phyloP scores from a whole-genome alignment of 1,140 invertebrate genomes.

The Colletes gigas region DNA sequence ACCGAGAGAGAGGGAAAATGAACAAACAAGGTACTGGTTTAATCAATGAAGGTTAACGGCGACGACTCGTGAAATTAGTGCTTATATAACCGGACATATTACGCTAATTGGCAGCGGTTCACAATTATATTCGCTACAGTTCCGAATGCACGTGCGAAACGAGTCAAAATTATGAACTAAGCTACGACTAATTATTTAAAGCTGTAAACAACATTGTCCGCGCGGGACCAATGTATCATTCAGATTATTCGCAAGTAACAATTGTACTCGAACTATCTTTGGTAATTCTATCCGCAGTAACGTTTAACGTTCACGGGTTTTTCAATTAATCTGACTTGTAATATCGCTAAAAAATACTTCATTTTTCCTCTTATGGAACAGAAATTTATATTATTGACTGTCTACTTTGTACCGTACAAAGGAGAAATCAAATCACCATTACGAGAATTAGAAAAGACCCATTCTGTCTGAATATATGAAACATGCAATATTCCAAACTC shows the following conservation, averaged over 20 bases:
- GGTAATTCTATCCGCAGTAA: background rate
- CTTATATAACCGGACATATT: conserved; percentile 42
- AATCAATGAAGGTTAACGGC: conserved; percentile 46
- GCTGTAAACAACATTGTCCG: background rate
- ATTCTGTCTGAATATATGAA: no score
- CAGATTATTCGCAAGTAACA: background rate
- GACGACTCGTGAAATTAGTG: conserved; percentile 43
- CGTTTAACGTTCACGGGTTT: no score
- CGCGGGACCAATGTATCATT: background rate
- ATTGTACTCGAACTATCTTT: background rate
- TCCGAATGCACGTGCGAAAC: background rate
- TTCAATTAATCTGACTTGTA: no score
- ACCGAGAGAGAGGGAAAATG: conserved; percentile 10
- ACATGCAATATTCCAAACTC: no score
- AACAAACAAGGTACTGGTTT: conserved; percentile 10
- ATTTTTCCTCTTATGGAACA: no score
- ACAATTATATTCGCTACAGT: conserved; percentile 6
- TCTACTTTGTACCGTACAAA: no score
- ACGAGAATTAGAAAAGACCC: no score
- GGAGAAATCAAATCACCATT: no score
- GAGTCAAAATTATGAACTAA: background rate
- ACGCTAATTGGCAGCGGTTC: conserved; percentile 45
- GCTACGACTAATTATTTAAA: background rate
- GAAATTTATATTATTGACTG: no score
- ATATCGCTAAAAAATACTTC: no score